A percentile compares a stretch with the other conserved stretches of the same genome.
These are phyloP conservation scores for Drosophila acutilabella DNA, from an alignment of 2,888 invertebrate species.

Conservation along the genomic window DNA sequence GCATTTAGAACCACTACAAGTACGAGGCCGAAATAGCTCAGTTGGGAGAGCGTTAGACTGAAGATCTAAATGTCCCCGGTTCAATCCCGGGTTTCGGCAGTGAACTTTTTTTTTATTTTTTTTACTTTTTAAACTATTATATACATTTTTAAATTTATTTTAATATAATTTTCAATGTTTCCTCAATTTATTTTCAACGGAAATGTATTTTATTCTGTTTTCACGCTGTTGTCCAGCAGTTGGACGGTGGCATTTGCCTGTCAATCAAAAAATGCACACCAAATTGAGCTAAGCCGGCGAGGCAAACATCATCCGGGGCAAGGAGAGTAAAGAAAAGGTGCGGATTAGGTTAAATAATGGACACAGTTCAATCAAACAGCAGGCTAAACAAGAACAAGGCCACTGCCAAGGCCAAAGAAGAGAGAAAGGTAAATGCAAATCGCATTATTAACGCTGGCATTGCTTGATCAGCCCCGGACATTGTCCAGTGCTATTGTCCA, in stretches of 20 bases:
- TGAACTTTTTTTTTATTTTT: neutral
- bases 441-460: constrained; percentile 82
- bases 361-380: constrained; percentile 74
- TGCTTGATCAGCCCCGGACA: constrained; percentile 59
- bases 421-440: constrained; percentile 80
- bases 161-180: neutral
- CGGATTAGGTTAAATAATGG: constrained; percentile 62
- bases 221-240: constrained; percentile 20
- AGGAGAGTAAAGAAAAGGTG: constrained; percentile 58
- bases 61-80: constrained; percentile 85
- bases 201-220: neutral
- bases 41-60: constrained; percentile 85
- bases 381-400: constrained; percentile 52
- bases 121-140: neutral
- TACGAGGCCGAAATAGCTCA: constrained; percentile 83
- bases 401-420: constrained; percentile 13
- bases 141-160: neutral
- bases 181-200: neutral
- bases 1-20: neutral
- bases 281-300: constrained; percentile 66
- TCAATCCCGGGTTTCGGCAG: constrained; percentile 83
- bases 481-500: constrained; percentile 25
- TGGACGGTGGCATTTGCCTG: constrained; percentile 58
- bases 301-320: constrained; percentile 39
- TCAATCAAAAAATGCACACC: constrained; percentile 62